phyloP scores from a whole-genome alignment of 2,888 invertebrate species.

The Aproaerema taeniolella region DNA sequence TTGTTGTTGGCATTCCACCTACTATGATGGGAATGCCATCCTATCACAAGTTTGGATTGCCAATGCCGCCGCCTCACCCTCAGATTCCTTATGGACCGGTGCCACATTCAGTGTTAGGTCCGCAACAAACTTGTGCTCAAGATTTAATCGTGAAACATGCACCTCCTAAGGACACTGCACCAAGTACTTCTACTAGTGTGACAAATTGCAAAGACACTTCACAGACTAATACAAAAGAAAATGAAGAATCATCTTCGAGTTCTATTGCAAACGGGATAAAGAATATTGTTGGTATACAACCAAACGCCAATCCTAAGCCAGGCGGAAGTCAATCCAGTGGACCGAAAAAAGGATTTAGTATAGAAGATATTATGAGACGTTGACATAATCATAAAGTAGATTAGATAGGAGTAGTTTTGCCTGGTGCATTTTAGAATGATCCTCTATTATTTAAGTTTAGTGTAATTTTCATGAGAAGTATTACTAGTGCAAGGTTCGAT shows the following conservation, averaged over 20 bases:
- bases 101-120: slow-evolving; percentile 56
- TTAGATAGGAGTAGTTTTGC: slow-evolving; percentile 1
- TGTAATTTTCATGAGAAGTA: slow-evolving; percentile 51
- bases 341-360: slow-evolving; percentile 91
- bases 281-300: slow-evolving; percentile 72
- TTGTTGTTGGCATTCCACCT: slow-evolving; percentile 57
- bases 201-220: slow-evolving; percentile 50
- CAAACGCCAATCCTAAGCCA: slow-evolving; percentile 63
- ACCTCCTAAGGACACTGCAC: slow-evolving; percentile 62
- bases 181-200: slow-evolving; percentile 56
- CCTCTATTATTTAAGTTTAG: slow-evolving; percentile 27
- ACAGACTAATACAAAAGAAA: slow-evolving; percentile 37
- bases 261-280: slow-evolving; percentile 68
- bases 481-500: slow-evolving; percentile 60
- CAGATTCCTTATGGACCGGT: slow-evolving; percentile 61
- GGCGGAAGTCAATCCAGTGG: slow-evolving; percentile 78
- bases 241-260: slow-evolving; percentile 47
- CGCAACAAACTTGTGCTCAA: slow-evolving; percentile 72
- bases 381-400: slow-evolving; percentile 58
- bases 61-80: slow-evolving; percentile 64
- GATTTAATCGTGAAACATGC: slow-evolving; percentile 74
- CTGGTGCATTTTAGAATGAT: not conserved
- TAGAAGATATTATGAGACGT: slow-evolving; percentile 94
- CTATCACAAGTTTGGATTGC: slow-evolving; percentile 68
- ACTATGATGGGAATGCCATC: slow-evolving; percentile 64